Base-by-base conservation (phyloP, 1,140 invertebrate genomes). In the Drosophila nasuta region DNA sequence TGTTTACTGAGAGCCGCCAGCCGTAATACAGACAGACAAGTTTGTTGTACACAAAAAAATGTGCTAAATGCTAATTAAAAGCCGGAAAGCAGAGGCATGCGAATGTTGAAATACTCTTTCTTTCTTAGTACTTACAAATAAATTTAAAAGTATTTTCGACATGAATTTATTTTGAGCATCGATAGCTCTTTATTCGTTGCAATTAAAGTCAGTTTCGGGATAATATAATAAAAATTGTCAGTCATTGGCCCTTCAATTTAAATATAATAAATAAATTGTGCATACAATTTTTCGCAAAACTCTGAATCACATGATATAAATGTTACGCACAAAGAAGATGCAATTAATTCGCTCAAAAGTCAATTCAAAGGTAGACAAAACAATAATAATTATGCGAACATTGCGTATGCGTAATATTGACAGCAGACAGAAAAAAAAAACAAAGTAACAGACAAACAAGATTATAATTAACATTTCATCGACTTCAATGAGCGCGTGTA, bases 1-100 rank as follows among this genome's bases (percentile, higher is more conserved):
- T 67, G 20, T 68, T 73, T 67, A 58, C 63, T 41, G 38, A 45
- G 28, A 30, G 70, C 51, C 3, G 13, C 38, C 30, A 8, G 13
- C 38, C 30, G 30, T 49, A 57, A 6, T 17, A 20, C 60, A 57
- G 41, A 13, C 52, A 67, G n/a, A 62, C 48, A 68, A 13, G 6
- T 11, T 11, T 20, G 25, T 15, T 46, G 30, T 10, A 57, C 28
- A 15, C 25, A 28, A 30, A 38, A 25, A 52, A 8, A 57, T 46
- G 25, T 57, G 51, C n/a, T 57, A 68, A 48, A 35, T 56, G 65
- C 54, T 25, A 28, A 46, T 13, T 48, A 64, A 54, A 54, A 11
- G 6, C 13, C 0, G 13, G 25, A 41, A 48, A 72, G 3, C n/a
- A 33, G 3, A 13, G n/a, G 13, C 30, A 15, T 7, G 1, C 5